Percentiles rank a stretch among this genome's conserved stretches.
These are phyloP conservation scores for Falco columbarius DNA, from an alignment of 2,797 vertebrate genomes.

Conservation along the genomic window DNA sequence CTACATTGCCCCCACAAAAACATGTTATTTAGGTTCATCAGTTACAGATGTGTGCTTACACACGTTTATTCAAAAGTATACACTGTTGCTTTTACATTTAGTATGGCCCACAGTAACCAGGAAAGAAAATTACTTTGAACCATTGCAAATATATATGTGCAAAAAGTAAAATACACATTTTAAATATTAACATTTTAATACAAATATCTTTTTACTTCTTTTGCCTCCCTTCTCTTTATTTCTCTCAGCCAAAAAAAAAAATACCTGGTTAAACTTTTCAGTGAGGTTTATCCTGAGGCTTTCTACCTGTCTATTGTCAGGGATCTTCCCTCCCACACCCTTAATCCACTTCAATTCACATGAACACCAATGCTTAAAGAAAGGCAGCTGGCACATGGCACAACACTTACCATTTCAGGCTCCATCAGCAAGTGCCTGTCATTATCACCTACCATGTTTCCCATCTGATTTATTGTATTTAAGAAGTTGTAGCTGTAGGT, in stretches of 20 bases:
- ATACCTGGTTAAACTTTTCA: neutral
- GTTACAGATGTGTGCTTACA: neutral
- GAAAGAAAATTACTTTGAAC: neutral
- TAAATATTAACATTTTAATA: neutral
- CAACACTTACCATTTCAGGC: neutral
- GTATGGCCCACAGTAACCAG: neutral
- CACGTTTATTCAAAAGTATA: neutral
- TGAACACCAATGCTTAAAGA: rapidly evolving
- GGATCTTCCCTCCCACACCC: neutral
- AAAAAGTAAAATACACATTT: neutral
- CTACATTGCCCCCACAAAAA: neutral
- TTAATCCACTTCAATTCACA: neutral
- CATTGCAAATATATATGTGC: neutral
- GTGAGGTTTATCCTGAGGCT: neutral
- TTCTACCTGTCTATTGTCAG: neutral
- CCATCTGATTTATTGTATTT: neutral
- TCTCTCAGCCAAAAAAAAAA: neutral
- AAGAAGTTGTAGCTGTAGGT: neutral
- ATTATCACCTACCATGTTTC: neutral
- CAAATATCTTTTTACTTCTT: neutral
- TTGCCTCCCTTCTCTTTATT: neutral
- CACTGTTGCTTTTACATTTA: neutral
- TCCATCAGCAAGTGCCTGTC: neutral
- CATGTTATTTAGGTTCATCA: neutral
- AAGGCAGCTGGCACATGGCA: neutral